Conservation (phyloP, 2,113 vertebrate species). For the Erinaceus europaeus region DNA sequence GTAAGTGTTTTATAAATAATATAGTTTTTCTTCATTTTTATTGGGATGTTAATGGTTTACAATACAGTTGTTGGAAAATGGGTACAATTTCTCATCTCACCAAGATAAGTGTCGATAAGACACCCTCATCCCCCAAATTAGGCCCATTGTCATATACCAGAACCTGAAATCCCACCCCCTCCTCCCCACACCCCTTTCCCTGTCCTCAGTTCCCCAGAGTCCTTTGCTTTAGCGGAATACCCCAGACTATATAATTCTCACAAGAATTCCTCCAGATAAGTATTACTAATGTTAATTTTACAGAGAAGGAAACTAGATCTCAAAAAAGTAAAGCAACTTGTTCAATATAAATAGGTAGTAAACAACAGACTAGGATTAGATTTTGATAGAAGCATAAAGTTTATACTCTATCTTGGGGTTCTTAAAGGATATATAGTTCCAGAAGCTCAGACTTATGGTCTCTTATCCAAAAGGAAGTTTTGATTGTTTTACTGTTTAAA, state of each 20-base stretch:
- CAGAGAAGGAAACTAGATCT: neutral
- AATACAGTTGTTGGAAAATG: no score
- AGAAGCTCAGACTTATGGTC: neutral
- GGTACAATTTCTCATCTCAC: no score
- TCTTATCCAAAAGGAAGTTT: neutral
- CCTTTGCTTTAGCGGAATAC: no score
- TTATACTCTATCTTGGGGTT: neutral
- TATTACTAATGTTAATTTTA: constrained; percentile 3
- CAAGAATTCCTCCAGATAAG: neutral
- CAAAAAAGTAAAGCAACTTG: neutral
- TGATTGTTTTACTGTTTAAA: no score
- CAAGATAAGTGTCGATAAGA: no score
- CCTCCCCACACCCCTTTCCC: no score
- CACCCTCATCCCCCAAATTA: no score
- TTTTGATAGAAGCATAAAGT: neutral
- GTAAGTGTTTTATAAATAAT: neutral
- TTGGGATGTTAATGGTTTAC: no score
- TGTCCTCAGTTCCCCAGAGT: no score
- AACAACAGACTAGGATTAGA: neutral
- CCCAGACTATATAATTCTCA: neutral
- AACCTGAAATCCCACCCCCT: no score
- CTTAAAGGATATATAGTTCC: neutral
- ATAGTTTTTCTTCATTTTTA: no score
- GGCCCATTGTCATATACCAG: no score
- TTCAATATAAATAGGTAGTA: neutral